Evolutionary conservation across 2,888 invertebrate genomes (phyloP), one percentile per base, ranked within the genome.

Genomic region (Cephalotes varians): DNA sequence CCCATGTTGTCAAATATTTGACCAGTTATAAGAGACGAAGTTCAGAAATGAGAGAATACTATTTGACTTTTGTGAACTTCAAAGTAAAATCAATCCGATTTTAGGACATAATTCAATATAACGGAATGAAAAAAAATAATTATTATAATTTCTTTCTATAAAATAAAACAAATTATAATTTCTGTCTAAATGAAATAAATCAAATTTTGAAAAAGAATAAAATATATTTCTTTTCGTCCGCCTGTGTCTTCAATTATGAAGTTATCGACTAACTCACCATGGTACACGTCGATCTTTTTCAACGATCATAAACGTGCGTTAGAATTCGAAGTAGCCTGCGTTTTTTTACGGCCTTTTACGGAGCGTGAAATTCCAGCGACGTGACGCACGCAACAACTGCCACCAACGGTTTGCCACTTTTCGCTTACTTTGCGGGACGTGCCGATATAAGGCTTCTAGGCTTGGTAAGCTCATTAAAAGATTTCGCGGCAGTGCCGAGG

Each of bases 391-490:
- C 65, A 88, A 81, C 82, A 82, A 85, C 84, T 74, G 85, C 79
- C 74, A n/a, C 18, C 84, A 49, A 85, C 90, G 81, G 82, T 82
- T 85, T 84, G 84, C 81, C 51, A 83, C 69, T 87, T 88, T 83
- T 69, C 85, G 64, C 85, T 60, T 34, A 58, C 69, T 51, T 79
- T 44, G 71, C 84, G 85, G 69, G 82, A 69, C 83, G 67, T 79
- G 85, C 64, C 73, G 83, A 86, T 89, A 56, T 69, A 88, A 62
- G 93, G 93, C 90, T 93, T 93, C 93, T 15, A 82, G 28, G 83
- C 81, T 86, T 81, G 79, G 67, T 92, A 93, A 93, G 92, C 93
- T 91, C 85, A 90, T 93, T 93, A 93, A 85, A 82, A 77, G 91
- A 91, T 86, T 84, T 90, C 87, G 81, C 88, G 87, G 86, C 90